Base-by-base conservation (phyloP, 2,888 invertebrate genomes). In the Pyrrhia umbra region DNA sequence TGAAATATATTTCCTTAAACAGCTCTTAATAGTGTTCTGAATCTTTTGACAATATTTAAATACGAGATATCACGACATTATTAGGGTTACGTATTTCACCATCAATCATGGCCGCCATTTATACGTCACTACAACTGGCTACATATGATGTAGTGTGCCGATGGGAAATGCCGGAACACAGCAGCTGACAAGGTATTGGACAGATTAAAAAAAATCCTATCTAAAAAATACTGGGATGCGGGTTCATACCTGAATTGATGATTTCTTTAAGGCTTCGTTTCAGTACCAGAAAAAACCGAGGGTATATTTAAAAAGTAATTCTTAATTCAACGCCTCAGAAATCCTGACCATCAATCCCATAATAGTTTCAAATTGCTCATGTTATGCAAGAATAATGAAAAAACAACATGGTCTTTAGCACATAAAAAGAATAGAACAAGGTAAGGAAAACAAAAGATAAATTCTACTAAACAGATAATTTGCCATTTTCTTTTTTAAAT, bases 51-150 rank as follows among this genome's bases (percentile, higher is more conserved):
- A 20, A 20, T 6, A 54, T 70, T 67, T 43, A 37, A 47, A 63
- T 69, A 30, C 21, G 13, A 21, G 39, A 46, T 8, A 40, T 39
- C 18, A 2, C 1, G 23, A 43, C 18, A 47, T 52, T 66, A 72
- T 58, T 46, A 39, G 66, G 16, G 63, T 39, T 23, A 51, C 18
- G 46, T 37, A 42, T 37, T 70, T 30, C 58, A 30, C 25, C 66
- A 68, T 72, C 58, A 66, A 68, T 65, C 72, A 65, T 30, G 68
- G 52, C 20, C 8, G 43, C 20, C 43, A 56, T 68, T 52, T 74
- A 74, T 68, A 58, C 56, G 52, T 47, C 58, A 56, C 45, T 6
- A 18, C n/a, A 15, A 18, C 52, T 39, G 20, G n/a, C 34, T 34
- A 34, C 34, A 34, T 40, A n/a, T 54, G 45, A 34, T 18, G 15